Evolutionary conservation across 2,888 invertebrate species (phyloP), one percentile per base, ranked within the genome.

Genomic region (Drosophila dives): DNA sequence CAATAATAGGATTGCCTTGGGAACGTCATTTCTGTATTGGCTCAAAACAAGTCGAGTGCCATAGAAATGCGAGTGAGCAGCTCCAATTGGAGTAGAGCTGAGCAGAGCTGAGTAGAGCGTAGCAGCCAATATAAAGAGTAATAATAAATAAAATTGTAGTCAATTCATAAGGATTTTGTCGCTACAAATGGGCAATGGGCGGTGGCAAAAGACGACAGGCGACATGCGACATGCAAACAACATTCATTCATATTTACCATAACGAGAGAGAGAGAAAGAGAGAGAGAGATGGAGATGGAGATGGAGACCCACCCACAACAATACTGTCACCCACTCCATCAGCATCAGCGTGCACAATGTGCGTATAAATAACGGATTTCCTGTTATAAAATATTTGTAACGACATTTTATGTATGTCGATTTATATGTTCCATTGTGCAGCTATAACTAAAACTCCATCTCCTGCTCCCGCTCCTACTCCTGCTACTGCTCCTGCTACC

Each of bases 101-200:
- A 34, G 60, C 10, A 6, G 42, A 38, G 45, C 29, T 55, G 63
- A 32, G 60, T 10, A 10, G 42, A 38, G 51, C 29, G 33, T 58
- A 45, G 74, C 70, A 64, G 72, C 69, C 84, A 84, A 87, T 75
- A 81, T 73, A 86, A 89, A 60, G 78, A 89, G 85, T 87, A 89
- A 84, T 82, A 84, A 81, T 84, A 86, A 86, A 90, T 91, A 88
- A 86, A 90, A 89, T 89, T 88, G 81, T 80, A 86, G 78, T 80
- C 91, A 90, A 89, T 90, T 89, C 90, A 90, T 90, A 90, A 88
- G 85, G 90, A 91, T 89, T 86, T 89, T 83, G 72, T 75, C 50
- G 70, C 78, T 78, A 64, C 86, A 85, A 83, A 84, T 74, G 72
- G 70, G 38, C 15, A 38, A 33, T 40, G 49, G 40, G 38, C 12